These are phyloP conservation scores for Smutsia gigantea DNA, from an alignment of 2,797 vertebrate genomes.

Conservation along the genomic window DNA sequence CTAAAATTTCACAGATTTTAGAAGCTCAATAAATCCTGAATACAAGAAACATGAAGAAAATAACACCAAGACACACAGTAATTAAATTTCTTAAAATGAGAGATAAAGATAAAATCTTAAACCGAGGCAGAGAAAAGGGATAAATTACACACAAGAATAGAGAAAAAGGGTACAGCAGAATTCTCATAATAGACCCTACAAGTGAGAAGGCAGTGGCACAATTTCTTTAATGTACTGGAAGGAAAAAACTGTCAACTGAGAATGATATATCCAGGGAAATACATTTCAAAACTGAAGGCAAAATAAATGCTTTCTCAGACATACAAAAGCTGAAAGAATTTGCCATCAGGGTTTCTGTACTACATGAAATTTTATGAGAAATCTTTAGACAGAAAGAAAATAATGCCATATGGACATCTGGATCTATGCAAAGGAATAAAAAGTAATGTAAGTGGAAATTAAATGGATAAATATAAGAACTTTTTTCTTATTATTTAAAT, in stretches of 20 bases:
- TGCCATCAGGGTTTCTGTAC: not conserved
- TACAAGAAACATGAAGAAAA: not conserved
- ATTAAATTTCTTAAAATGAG: not conserved
- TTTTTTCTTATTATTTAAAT: not conserved
- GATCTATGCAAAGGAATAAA: not conserved
- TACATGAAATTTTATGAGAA: not conserved
- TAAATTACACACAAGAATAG: not conserved
- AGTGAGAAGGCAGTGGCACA: not conserved
- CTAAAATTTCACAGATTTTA: not conserved
- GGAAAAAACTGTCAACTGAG: not conserved
- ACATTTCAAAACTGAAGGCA: not conserved
- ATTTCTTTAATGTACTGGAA: not conserved
- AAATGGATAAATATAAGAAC: not conserved
- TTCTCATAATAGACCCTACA: not conserved
- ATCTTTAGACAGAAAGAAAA: not conserved
- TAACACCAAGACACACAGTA: not conserved
- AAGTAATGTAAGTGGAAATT: not conserved
- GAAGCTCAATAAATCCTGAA: not conserved
- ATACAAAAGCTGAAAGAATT: not conserved
- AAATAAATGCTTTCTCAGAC: constrained; percentile 7
- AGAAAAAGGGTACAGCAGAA: not conserved
- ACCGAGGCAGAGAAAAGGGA: not conserved
- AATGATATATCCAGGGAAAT: not conserved
- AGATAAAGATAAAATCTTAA: not conserved
- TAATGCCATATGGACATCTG: not conserved